Base-by-base conservation (phyloP, 2,113 vertebrate species). In the Thymallus thymallus region DNA sequence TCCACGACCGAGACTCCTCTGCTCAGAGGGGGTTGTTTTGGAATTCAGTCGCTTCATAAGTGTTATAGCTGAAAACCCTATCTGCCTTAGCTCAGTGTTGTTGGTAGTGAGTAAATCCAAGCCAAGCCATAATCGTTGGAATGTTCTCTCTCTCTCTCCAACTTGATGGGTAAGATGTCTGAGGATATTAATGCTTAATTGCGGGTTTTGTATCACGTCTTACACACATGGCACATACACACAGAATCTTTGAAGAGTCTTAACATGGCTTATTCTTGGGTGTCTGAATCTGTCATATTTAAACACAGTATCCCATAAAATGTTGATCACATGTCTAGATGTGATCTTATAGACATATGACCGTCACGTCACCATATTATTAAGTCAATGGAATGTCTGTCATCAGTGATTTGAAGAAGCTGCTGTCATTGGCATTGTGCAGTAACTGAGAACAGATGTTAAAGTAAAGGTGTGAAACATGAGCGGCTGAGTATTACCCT, bases 361-460 rank as follows among this genome's bases (percentile, higher is more conserved):
- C 35, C 9, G 14, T 30, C 16, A 14, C 10, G 12, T 0, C 26
- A 32, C 22, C 5, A 65, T 20, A 23, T 10, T 18, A 16, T 65
- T 26, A 32, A 18, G 63, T 65, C 16, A 29, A 29, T 14, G 24
- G 63, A 29, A 18, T 65, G 29, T 23, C n/a, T 24, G 2, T 26
- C n/a, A 4, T 65, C 26, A 16, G 63, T 65, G 26, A 30, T 29
- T 24, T 5, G 63, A 32, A 18, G 23, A 65, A 65, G 29, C 12
- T 65, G 26, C 24, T 14, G 9, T 26, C 16, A 1, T 60, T 51
- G 12, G 29, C 5, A 56, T 35, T 7, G 63, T 74, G 64, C 20
- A 24, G 22, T 62, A 69, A 68, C 58, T 41, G 56, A 62, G 68
- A 68, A 60, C 64, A 60, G 64, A 67, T 68, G 73, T 32, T 13